phyloP scores from a whole-genome alignment of 92 coral and sea anemone species.

The Bergia sp. region DNA sequence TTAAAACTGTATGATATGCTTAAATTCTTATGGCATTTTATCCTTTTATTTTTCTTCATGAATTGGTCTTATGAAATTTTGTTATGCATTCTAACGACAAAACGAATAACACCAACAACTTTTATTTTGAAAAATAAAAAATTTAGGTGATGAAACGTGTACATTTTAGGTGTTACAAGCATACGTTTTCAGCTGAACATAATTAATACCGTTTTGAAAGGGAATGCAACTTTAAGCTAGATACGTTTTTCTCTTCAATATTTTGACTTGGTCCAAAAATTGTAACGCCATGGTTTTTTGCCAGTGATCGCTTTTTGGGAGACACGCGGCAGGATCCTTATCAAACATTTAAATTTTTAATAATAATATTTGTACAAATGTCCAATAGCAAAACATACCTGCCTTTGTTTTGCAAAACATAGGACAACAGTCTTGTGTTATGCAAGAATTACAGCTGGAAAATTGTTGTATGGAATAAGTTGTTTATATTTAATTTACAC shows the following conservation, averaged over 20 bases:
- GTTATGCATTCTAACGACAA: neutral
- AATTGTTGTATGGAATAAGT: conserved; percentile 2
- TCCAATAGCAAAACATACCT: no score
- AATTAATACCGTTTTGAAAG: no score
- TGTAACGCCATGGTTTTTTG: neutral
- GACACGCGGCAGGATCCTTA: neutral
- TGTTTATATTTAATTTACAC: conserved; percentile 12
- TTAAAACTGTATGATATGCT: no score
- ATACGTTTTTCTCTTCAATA: no score
- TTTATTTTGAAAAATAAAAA: no score
- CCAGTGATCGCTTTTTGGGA: neutral
- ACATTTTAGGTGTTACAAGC: neutral
- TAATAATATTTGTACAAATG: no score
- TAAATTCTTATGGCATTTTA: no score
- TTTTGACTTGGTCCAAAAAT: neutral
- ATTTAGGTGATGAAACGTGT: neutral
- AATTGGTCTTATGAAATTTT: no score
- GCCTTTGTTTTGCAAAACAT: neutral
- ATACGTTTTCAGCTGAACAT: neutral
- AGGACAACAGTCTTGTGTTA: neutral
- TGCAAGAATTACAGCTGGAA: neutral
- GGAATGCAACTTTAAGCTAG: no score
- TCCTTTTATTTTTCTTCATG: no score
- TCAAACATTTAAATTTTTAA: neutral
- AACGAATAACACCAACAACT: no score